A percentile compares a stretch with the other conserved stretches of the same genome.
Evolutionary conservation across 1,140 invertebrate genomes (phyloP).

Genomic region (Drosophila parvula): DNA sequence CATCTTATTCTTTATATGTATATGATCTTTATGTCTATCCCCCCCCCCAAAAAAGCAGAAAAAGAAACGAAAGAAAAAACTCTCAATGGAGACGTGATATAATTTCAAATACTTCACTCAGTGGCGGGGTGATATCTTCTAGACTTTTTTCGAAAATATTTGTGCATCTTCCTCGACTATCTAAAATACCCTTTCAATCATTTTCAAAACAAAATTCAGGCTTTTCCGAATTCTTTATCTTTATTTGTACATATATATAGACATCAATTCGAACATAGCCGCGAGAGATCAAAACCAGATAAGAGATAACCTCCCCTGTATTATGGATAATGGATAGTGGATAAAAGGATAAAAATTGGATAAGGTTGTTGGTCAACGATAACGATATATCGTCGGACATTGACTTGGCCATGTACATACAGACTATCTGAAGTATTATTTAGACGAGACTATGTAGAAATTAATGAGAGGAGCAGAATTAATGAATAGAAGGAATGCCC

Average conservation of each 20-base stretch:
- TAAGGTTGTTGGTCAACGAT: constrained; percentile 17
- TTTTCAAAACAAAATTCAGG: neutral
- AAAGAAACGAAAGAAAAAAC: constrained; percentile 37
- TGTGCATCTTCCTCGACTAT: constrained; percentile 15
- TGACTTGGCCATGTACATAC: constrained; percentile 67
- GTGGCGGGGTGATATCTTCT: constrained; percentile 78
- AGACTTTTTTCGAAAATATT: constrained; percentile 13
- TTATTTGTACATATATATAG: constrained; percentile 40
- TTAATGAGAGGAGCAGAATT: constrained; percentile 22
- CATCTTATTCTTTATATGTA: neutral
- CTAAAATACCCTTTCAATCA: neutral
- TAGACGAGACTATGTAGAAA: constrained; percentile 51
- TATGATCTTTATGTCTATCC: neutral
- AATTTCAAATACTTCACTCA: constrained; percentile 77
- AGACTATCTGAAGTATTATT: constrained; percentile 77
- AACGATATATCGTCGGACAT: constrained; percentile 24
- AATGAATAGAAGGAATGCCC: constrained; percentile 3
- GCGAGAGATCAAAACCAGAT: constrained; percentile 16
- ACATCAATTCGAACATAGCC: constrained; percentile 24
- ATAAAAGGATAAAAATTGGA: neutral
- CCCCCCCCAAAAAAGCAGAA: neutral
- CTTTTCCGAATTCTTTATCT: constrained; percentile 7
- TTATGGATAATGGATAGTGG: neutral
- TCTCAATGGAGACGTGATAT: constrained; percentile 73
- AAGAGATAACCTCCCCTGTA: neutral